A percentile compares a stretch with the other conserved stretches of the same genome.
These are phyloP conservation scores for Epinotia brunnichana DNA, from an alignment of 2,888 invertebrate genomes.

Conservation along the genomic window DNA sequence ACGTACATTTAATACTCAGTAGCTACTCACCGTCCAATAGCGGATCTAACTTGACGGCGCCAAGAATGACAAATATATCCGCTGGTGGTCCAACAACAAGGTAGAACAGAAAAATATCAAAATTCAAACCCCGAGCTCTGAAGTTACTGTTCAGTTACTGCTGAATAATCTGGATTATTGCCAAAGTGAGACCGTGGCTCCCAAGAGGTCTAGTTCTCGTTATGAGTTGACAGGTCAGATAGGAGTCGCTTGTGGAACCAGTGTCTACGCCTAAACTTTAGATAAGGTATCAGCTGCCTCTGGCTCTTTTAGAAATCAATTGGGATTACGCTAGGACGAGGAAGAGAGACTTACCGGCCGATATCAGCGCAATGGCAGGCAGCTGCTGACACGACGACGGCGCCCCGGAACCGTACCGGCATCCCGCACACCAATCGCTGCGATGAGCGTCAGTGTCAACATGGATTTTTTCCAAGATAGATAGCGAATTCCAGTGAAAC, in stretches of 20 bases:
- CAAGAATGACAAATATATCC: too few relatives aligned
- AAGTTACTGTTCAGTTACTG: neutral
- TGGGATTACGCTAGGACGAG: neutral
- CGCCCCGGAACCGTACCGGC: neutral
- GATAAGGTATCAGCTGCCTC: neutral
- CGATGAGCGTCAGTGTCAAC: conserved; percentile 2
- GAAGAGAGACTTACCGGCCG: neutral
- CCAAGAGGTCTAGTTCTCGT: neutral
- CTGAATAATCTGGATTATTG: neutral
- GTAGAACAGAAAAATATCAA: neutral
- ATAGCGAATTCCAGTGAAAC: neutral
- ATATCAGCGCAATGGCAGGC: neutral
- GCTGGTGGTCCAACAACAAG: too few relatives aligned
- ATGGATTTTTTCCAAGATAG: neutral
- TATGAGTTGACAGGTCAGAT: neutral
- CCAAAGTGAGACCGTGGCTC: neutral
- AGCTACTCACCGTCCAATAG: too few relatives aligned
- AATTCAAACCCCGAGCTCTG: neutral
- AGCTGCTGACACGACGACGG: neutral
- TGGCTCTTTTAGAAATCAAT: too few relatives aligned
- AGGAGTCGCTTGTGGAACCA: neutral
- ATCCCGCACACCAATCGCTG: neutral
- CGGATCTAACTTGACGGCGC: too few relatives aligned
- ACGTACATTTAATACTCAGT: too few relatives aligned
- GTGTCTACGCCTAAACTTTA: neutral